These are phyloP conservation scores for Acheta domesticus DNA, from an alignment of 2,888 invertebrate species.

Conservation along the genomic window DNA sequence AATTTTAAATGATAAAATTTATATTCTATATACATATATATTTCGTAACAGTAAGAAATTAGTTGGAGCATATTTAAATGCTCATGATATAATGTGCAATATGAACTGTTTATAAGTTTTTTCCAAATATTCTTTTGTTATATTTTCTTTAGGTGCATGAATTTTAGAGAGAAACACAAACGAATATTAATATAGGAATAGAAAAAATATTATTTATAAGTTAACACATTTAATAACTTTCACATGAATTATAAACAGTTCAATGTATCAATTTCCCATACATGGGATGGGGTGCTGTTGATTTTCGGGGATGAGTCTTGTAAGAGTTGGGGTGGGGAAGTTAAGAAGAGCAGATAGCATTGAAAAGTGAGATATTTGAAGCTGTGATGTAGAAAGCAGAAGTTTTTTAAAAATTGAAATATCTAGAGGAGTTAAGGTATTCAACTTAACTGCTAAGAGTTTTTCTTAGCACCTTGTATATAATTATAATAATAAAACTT, in stretches of 20 bases:
- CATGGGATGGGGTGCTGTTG: background rate
- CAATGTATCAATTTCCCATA: background rate
- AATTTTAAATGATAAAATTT: constrained; percentile 27
- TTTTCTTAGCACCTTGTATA: constrained; percentile 4
- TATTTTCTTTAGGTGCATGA: background rate
- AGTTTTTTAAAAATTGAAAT: constrained; percentile 10
- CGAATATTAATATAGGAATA: background rate
- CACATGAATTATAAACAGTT: background rate
- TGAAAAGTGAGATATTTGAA: constrained; percentile 32
- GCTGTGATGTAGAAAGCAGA: constrained; percentile 30
- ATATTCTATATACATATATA: constrained; percentile 22
- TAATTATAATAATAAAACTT: background rate
- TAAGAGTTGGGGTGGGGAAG: background rate
- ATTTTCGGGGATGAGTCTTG: background rate
- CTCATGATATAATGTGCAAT: background rate
- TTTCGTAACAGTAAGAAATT: constrained; percentile 1
- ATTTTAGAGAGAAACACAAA: constrained; percentile 4
- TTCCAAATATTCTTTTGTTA: background rate
- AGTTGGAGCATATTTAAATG: constrained; percentile 3
- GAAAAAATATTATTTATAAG: constrained; percentile 1
- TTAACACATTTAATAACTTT: background rate
- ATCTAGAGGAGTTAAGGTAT: constrained; percentile 18
- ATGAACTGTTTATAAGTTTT: constrained; percentile 18
- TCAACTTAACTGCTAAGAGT: background rate
- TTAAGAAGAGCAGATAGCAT: constrained; percentile 3